Evolutionary conservation across 2,113 vertebrate genomes (phyloP), one percentile per base, ranked within the genome.

Genomic region (Festucalex cinctus): DNA sequence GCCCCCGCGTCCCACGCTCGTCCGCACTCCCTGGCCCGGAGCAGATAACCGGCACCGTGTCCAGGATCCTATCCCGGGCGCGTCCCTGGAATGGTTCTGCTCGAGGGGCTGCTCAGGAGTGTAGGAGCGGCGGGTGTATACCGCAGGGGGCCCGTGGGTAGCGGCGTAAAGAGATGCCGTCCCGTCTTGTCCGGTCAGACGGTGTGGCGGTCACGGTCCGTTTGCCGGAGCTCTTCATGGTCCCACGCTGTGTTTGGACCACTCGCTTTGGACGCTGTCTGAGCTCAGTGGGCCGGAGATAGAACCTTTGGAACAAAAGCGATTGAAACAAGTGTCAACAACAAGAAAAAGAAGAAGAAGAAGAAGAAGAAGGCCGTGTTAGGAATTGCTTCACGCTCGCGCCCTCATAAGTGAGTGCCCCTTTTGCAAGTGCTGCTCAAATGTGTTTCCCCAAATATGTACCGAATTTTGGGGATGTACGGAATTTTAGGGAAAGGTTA

Each of bases 11-110:
- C 73, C 83, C 73, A 82, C 65, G 62, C 76, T 69, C 41, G 73
- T 77, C 79, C 74, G 77, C 49, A 71, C 77, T 84, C 79, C 83
- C 86, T 87, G 88, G 83, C 86, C 81, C 81, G 80, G 86, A 91
- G 87, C 87, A 88, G 88, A 90, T 90, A 90, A 90, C 83, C 67
- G 7, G 69, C 57, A 72, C 19, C 62, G 75, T 77, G 66, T 22
- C 73, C 32, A 3, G 75, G 71, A 84, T 83, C 76, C 24, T 82
- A 87, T 88, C 77, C 73, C 70, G 39, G 81, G 86, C 68, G 76
- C 17, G 73, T 80, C 83, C 7, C 84, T 73, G 13, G 74, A 64
- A 83, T 69, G 19, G 70, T 10, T 64, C 51, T 19, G 43, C 67
- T 73, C 63, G 16, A 74, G 37, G 68, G 82, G 66, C 48, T 20